Evolutionary conservation across 2,888 invertebrate species (phyloP).

Genomic region (Trilocha varians): DNA sequence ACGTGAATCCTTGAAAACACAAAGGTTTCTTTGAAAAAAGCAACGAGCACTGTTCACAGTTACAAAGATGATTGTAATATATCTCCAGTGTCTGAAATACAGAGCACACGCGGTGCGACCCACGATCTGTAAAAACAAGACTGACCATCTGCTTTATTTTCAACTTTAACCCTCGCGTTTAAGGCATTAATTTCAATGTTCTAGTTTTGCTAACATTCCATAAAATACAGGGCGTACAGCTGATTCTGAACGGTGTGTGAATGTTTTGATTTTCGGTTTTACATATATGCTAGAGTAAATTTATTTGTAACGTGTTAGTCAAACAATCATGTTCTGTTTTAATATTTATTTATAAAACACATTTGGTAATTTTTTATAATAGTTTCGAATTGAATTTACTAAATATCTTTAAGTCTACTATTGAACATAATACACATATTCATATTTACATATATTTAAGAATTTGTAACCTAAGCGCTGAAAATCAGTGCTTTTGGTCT

Average conservation of each 20-base stretch:
- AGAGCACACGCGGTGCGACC: constrained; percentile 6
- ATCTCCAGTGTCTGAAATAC: constrained; percentile 15
- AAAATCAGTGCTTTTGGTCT: no score
- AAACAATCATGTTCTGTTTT: not conserved
- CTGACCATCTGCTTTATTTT: not conserved
- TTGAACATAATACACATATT: not conserved
- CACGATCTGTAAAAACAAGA: constrained; percentile 1
- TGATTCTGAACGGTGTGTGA: not conserved
- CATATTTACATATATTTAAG: not conserved
- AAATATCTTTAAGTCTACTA: not conserved
- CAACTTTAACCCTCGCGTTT: not conserved
- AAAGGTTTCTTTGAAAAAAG: constrained; percentile 3
- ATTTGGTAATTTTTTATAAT: not conserved
- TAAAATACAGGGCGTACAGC: not conserved
- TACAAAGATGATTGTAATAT: constrained; percentile 16
- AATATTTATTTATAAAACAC: not conserved
- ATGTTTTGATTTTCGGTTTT: not conserved
- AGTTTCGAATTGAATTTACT: not conserved
- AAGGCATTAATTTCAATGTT: not conserved
- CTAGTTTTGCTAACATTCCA: not conserved
- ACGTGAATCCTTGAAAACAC: not conserved
- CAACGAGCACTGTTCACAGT: constrained; percentile 8
- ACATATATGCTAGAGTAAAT: not conserved
- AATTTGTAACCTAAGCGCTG: no score
- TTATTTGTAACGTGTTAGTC: not conserved